These are phyloP conservation scores for Phyllopteryx taeniolatus DNA, from an alignment of 2,113 vertebrate species.

Conservation along the genomic window DNA sequence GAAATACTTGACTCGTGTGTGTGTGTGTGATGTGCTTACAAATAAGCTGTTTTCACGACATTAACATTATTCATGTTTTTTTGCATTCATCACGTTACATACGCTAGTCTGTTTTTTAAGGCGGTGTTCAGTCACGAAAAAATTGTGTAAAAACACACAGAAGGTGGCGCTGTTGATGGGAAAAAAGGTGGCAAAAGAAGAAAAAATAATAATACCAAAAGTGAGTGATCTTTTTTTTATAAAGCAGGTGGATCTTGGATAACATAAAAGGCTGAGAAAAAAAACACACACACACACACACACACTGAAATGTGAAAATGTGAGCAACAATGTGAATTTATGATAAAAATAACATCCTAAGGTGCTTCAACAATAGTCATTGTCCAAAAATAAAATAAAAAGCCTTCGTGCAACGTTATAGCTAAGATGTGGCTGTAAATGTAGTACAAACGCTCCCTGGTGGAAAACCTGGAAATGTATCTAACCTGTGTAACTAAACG, in stretches of 20 bases:
- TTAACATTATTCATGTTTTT: neutral
- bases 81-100: neutral
- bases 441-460: constrained; percentile 1
- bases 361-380: constrained; percentile 75
- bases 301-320: constrained; percentile 29
- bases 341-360: constrained; percentile 73
- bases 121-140: neutral
- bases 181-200: constrained; percentile 19
- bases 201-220: constrained; percentile 57
- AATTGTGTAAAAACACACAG: neutral
- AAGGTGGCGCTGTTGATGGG: constrained; percentile 13
- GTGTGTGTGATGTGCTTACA: neutral
- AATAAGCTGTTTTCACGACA: neutral
- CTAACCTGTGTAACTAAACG: neutral
- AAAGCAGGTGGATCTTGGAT: constrained; percentile 72
- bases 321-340: constrained; percentile 35
- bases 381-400: constrained; percentile 25
- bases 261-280: constrained; percentile 90
- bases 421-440: neutral
- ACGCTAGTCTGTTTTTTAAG: neutral
- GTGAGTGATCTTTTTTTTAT: constrained; percentile 73
- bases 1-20: constrained; percentile 3
- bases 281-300: constrained; percentile 29
- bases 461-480: constrained; percentile 15
- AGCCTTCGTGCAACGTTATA: neutral